Evolutionary conservation across 2,797 vertebrate genomes (phyloP).

Genomic region (Molossus alvarezi): DNA sequence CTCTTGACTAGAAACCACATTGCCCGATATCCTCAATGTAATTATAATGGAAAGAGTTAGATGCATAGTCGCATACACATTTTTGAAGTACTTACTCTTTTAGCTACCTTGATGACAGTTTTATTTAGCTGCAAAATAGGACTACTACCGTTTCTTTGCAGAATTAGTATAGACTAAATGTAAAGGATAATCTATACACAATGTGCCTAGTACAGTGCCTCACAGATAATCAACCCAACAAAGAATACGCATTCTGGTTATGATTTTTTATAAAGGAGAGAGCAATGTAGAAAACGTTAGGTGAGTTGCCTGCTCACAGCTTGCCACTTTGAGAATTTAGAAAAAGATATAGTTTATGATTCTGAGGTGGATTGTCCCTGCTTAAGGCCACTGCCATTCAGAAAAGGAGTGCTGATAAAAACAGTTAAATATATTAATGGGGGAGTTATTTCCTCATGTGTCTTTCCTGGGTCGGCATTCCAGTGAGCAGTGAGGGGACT

Average conservation of each 20-base stretch:
- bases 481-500: not conserved
- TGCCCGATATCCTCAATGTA: not conserved
- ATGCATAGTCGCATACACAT: not conserved
- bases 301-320: not conserved
- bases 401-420: not conserved
- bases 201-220: not conserved
- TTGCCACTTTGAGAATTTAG: not conserved
- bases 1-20: not conserved
- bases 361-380: not conserved
- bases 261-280: not conserved
- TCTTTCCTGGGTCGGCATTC: not conserved
- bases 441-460: not conserved
- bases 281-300: not conserved
- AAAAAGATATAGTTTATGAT: not conserved
- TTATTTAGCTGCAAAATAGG: conserved; percentile 16
- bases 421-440: not conserved
- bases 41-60: not conserved
- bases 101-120: not conserved
- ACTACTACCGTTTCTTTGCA: not conserved
- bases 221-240: not conserved
- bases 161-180: not conserved
- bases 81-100: not conserved
- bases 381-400: not conserved
- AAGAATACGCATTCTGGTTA: not conserved
- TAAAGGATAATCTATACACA: not conserved